Evolutionary conservation across 2,797 vertebrate species (phyloP).

Genomic region (Scarus forsteni): DNA sequence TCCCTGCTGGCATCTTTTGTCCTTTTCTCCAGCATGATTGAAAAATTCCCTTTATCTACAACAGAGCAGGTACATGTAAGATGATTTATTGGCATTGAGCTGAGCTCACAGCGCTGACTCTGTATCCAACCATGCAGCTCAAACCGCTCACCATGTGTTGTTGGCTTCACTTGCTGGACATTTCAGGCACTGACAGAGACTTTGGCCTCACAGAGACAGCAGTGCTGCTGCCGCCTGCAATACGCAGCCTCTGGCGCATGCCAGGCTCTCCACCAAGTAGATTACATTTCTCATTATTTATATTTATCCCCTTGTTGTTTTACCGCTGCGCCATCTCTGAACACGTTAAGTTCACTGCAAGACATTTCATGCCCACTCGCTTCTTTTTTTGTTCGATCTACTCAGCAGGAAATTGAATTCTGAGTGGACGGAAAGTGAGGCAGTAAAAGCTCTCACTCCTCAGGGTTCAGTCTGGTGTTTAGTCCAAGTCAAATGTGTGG

Average conservation of each 20-base stretch:
- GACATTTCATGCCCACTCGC: slow-evolving; percentile 22
- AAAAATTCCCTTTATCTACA: slow-evolving; percentile 31
- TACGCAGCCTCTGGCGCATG: slow-evolving; percentile 45
- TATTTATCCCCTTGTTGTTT: slow-evolving; percentile 37
- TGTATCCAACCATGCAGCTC: slow-evolving; percentile 50
- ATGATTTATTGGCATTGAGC: slow-evolving; percentile 41
- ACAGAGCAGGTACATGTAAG: slow-evolving; percentile 38
- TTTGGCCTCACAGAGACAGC: slow-evolving; percentile 36
- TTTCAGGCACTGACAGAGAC: slow-evolving; percentile 41
- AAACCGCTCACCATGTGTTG: slow-evolving; percentile 55
- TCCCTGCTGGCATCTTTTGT: slow-evolving; percentile 13
- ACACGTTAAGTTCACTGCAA: slow-evolving; percentile 30
- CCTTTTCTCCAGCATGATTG: slow-evolving; percentile 9
- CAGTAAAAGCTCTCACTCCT: slow-evolving; percentile 14
- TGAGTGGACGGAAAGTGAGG: slow-evolving; percentile 16
- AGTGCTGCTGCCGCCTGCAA: slow-evolving; percentile 44
- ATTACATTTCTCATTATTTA: slow-evolving; percentile 58
- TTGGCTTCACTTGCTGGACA: slow-evolving; percentile 56
- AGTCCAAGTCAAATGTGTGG: slow-evolving; percentile 19
- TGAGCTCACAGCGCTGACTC: slow-evolving; percentile 40
- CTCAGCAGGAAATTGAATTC: slow-evolving; percentile 34
- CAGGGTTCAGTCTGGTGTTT: slow-evolving; percentile 8
- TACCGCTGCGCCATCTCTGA: slow-evolving; percentile 40
- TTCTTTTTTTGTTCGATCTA: slow-evolving; percentile 22
- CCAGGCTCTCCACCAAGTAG: slow-evolving; percentile 47